phyloP scores from a whole-genome alignment of 2,113 vertebrate species.

The Scomber scombrus region DNA sequence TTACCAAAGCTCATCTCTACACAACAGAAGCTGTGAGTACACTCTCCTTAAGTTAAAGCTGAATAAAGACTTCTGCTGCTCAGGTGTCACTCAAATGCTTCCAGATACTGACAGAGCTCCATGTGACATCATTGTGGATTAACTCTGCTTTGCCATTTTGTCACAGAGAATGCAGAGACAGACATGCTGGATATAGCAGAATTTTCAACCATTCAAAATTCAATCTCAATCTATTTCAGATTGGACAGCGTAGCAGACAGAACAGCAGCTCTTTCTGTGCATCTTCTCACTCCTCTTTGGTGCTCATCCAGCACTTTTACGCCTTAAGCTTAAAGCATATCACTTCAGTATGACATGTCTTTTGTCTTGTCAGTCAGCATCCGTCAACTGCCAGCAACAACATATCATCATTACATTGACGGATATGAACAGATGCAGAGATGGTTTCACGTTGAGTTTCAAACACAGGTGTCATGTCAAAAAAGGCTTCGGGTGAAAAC shows the following conservation, averaged over 20 bases:
- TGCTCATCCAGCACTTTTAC: not conserved
- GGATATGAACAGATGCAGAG: constrained; percentile 2
- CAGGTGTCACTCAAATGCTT: not conserved
- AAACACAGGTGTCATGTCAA: not conserved
- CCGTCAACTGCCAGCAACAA: constrained; percentile 1
- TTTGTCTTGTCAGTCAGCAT: constrained; percentile 31
- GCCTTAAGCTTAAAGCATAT: not conserved
- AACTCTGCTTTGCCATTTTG: too few relatives aligned
- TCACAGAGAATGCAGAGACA: not conserved
- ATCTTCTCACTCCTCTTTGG: not conserved
- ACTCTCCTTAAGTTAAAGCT: not conserved
- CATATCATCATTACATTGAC: constrained; percentile 9
- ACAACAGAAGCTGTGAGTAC: not conserved
- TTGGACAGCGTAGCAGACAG: too few relatives aligned
- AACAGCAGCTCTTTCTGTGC: too few relatives aligned
- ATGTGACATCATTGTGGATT: too few relatives aligned
- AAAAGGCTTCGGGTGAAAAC: constrained; percentile 24
- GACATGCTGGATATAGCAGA: not conserved
- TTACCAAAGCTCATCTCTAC: not conserved
- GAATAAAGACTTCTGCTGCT: not conserved
- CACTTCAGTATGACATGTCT: not conserved
- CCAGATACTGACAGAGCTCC: too few relatives aligned
- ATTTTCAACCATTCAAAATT: too few relatives aligned
- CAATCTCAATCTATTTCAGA: too few relatives aligned
- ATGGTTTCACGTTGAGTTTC: not conserved